A percentile compares a stretch with the other conserved stretches of the same genome.
phyloP scores from a whole-genome alignment of 2,888 invertebrate species.

The Busseola fusca region DNA sequence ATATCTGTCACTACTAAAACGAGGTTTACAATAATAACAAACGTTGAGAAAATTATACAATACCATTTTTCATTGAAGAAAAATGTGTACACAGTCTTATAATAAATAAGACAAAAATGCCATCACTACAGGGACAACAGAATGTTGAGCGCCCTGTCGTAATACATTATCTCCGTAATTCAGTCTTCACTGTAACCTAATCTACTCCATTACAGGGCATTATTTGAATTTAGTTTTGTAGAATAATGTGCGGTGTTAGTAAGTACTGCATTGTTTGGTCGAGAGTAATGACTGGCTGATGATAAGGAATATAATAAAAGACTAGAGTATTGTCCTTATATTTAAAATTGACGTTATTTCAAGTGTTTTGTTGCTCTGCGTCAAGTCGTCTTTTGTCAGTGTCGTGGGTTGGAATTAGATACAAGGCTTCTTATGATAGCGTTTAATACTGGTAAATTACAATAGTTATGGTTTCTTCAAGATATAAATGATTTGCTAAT shows the following conservation, averaged over 20 bases:
- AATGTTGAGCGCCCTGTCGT: constrained; percentile 5
- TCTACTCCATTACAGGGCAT: constrained; percentile 21
- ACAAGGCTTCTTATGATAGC: no score
- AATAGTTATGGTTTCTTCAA: no score
- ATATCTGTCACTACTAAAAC: no score
- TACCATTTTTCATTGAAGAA: background rate
- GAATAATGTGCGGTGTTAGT: constrained; percentile 15
- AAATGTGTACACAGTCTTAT: background rate
- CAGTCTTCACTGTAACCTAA: constrained; percentile 20
- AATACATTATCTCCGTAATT: constrained; percentile 31
- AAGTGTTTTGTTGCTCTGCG: no score
- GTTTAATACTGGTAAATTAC: no score
- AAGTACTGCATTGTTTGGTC: constrained; percentile 2
- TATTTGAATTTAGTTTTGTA: constrained; percentile 13
- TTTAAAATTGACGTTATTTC: no score
- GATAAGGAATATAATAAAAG: background rate
- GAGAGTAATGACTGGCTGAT: background rate
- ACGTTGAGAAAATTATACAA: background rate
- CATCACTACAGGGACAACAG: background rate
- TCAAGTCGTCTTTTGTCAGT: no score
- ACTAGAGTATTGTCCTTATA: no score
- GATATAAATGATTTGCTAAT: no score
- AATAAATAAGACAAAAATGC: constrained; percentile 6
- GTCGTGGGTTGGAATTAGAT: no score
- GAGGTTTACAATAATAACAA: background rate